Base-by-base conservation (phyloP, 2,888 invertebrate species). In the Dichetophora obliterata region DNA sequence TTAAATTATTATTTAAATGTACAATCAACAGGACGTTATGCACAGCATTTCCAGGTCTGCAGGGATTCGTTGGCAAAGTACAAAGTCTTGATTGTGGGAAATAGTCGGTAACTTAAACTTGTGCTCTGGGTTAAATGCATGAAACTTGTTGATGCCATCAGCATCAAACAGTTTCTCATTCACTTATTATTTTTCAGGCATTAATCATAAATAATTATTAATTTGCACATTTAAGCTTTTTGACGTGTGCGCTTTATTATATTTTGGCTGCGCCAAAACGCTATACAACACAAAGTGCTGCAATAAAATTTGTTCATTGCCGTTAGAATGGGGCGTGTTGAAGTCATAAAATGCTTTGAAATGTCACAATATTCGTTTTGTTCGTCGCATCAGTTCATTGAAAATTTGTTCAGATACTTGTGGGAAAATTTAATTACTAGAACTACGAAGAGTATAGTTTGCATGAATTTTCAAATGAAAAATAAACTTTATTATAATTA, bases 1-100 rank as follows among this genome's bases (percentile, higher is more conserved):
- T 78, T 72, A 75, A 75, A 78, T 78, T 68, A 78, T 75, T 75
- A 75, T 54, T 73, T 78, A 69, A 78, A 78, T 75, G 78, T 75
- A 37, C 61, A 77, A 77, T 77, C 61, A 78, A 75, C 68, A 73
- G 72, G 19, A 34, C 66, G 74, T 57, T 69, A 48, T 43, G 43
- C 54, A 57, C 54, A 57, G 14, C 71, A 37, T 31, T 37, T 57
- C 16, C 48, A 48, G 68, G 37, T 34, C 68, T 22, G 1, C 48
- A 19, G 68, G 68, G 68, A 50, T 27, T 50, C 22, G 27, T 31
- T 5, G 5, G 68, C 11, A 31, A 19, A 31, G 63, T 31, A 34
- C 16, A 16, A 43, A 16, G 16, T 16, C 37, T 14, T 22, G 48
- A 76, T 48, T 77, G 75, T 75, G 77, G 71, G 77, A 77, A 77